A percentile compares a stretch with the other conserved stretches of the same genome.
Evolutionary conservation across 2,797 vertebrate genomes (phyloP).

Genomic region (Lepus townsendii): DNA sequence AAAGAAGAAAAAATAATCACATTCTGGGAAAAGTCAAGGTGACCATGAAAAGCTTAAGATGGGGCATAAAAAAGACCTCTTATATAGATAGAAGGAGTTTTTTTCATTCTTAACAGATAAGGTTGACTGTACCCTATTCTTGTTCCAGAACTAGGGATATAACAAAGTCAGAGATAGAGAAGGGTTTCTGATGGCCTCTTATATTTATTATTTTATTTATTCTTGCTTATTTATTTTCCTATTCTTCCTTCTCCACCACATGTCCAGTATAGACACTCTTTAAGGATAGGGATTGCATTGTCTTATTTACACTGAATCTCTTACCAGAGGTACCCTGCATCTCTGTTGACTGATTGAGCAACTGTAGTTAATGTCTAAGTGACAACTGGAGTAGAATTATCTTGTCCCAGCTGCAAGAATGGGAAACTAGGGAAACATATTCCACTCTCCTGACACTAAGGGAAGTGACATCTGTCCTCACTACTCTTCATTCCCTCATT

Average conservation of each 20-base stretch:
- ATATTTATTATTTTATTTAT: slow-evolving; percentile 19
- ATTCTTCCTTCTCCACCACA: background rate
- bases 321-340: slow-evolving; percentile 27
- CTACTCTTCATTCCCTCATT: slow-evolving; percentile 54
- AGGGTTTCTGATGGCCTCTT: background rate
- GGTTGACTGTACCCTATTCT: slow-evolving; percentile 9
- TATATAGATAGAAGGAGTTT: background rate
- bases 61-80: background rate
- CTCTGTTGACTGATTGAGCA: slow-evolving; percentile 2
- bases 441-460: slow-evolving; percentile 35
- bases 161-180: slow-evolving; percentile 34
- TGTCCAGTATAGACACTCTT: slow-evolving; percentile 23
- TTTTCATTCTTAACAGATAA: slow-evolving; percentile 53
- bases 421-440: background rate
- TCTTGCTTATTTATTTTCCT: slow-evolving; percentile 14
- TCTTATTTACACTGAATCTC: slow-evolving; percentile 1
- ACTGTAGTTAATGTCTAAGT: slow-evolving; percentile 39
- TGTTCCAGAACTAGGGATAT: background rate
- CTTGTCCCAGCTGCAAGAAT: slow-evolving; percentile 25
- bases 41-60: background rate
- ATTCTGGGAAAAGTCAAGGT: slow-evolving; percentile 1
- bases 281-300: slow-evolving; percentile 29
- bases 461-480: background rate
- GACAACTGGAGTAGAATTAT: background rate
- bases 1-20: slow-evolving; percentile 40